Evolutionary conservation across 1,140 invertebrate species (phyloP).

Genomic region (Drosophila guanche): DNA sequence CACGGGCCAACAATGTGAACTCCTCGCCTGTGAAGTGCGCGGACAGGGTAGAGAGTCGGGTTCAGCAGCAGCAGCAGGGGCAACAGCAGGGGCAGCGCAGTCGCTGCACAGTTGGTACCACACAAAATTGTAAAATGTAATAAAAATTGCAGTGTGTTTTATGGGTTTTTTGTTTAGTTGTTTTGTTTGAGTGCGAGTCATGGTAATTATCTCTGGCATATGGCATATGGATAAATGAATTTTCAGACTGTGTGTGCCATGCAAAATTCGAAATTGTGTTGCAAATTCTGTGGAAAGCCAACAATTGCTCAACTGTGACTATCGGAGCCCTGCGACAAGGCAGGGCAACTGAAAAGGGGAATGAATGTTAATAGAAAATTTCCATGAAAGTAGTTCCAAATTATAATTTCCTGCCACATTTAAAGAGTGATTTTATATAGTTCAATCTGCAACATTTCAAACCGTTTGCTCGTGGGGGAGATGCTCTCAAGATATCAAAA

Average conservation of each 20-base stretch:
- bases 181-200: constrained; percentile 66
- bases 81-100: not conserved
- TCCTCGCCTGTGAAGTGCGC: constrained; percentile 67
- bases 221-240: constrained; percentile 41
- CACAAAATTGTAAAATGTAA: constrained; percentile 58
- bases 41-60: constrained; percentile 14
- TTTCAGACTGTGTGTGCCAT: constrained; percentile 28
- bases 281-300: constrained; percentile 22
- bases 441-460: not conserved
- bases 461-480: not conserved
- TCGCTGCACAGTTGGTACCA: constrained; percentile 26
- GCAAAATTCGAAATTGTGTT: constrained; percentile 27
- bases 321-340: too few relatives aligned
- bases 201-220: constrained; percentile 62
- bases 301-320: constrained; percentile 20
- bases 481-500: constrained; percentile 26
- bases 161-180: constrained; percentile 51
- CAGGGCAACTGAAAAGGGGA: not conserved
- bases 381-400: too few relatives aligned
- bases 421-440: not conserved
- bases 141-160: constrained; percentile 56
- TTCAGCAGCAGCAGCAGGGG: not conserved
- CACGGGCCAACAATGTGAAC: constrained; percentile 80
- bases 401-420: too few relatives aligned
- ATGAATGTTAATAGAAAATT: constrained; percentile 9